phyloP scores from a whole-genome alignment of 2,113 vertebrate genomes.

The Podarcis muralis region DNA sequence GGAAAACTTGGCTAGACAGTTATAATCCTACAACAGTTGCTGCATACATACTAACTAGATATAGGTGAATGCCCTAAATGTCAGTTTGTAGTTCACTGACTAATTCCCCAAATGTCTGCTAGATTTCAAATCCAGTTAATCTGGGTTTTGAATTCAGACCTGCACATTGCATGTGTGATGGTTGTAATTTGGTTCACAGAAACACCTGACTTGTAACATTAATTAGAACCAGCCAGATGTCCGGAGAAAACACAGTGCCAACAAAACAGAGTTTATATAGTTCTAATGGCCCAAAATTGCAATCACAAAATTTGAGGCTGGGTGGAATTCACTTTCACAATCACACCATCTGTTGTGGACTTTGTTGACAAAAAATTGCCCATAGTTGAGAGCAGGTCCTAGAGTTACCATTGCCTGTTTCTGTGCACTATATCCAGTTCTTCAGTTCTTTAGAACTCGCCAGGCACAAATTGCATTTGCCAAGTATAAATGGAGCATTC shows the following conservation, averaged over 20 bases:
- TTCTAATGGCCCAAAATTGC: constrained; percentile 2
- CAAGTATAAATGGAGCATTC: constrained; percentile 5
- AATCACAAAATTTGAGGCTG: not conserved
- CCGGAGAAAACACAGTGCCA: not conserved
- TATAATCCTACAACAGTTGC: not conserved
- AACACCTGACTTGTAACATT: not conserved
- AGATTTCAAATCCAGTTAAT: not conserved
- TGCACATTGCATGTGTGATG: accelerated
- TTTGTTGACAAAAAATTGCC: constrained; percentile 56
- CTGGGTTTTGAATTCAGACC: not conserved
- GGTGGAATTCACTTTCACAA: constrained; percentile 45
- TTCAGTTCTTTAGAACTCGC: constrained; percentile 1
- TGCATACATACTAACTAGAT: not conserved
- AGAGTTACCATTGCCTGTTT: constrained; percentile 32
- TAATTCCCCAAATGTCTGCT: not conserved
- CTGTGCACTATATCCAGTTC: not conserved
- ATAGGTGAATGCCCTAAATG: not conserved
- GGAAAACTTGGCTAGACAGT: not conserved
- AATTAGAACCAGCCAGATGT: accelerated
- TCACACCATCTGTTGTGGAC: constrained; percentile 53
- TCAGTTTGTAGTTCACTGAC: not conserved
- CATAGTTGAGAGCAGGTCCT: constrained; percentile 8
- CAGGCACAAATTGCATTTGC: constrained; percentile 9
- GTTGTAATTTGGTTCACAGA: not conserved
- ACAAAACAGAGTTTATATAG: accelerated